Evolutionary conservation across 92 coral and sea anemone genomes (phyloP), one percentile per base, ranked within the genome.

Genomic region (Phenganax subtilis): DNA sequence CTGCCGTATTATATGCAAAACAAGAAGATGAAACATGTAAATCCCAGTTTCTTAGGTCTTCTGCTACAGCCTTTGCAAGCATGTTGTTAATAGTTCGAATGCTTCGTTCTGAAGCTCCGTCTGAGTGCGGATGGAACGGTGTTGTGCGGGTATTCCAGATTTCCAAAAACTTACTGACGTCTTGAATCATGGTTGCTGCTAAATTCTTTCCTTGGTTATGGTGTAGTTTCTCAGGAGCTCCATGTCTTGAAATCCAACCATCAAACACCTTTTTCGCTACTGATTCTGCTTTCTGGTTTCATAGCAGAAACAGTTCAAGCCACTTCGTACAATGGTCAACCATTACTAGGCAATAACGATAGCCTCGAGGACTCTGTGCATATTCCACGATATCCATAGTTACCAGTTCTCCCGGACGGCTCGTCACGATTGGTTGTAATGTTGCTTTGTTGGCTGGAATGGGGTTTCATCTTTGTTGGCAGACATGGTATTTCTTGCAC

Each of bases 401-500:
- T 54, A 75, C 72, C 8, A 16, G 63, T 75, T 76, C 63, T 55
- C 68, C 81, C 9, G 81, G 67, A 15, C 76, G 69, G 7, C 63
- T 47, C 31, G 79, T 81, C 7, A 15, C 31, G 67, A 81, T 71
- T 54, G 85, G 85, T 44, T 81, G 79, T 75, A 70, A 20, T 12
- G 84, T 80, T 11, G 73, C 80, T 61, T 77, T 81, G 44, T 70
- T 29, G 27, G 54, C 77, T 82, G 70, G 85, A 75, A 75, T 56
- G 31, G 86, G 82, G 61, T 84, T 84, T 79, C 82, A 28, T 73
- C 86, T 75, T 20, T 75, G 86, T 72, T 84, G 86, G 72, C 86
- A 75, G 52, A 63, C 82, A 47, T 62, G 11, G 69, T 82, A 75
- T 54, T 84, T 75, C 66, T 65, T 84, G 86, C 86, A 83, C 81